A percentile compares a stretch with the other conserved stretches of the same genome.
Evolutionary conservation across 1,140 invertebrate species (phyloP).

Genomic region (Nylanderia fulva): DNA sequence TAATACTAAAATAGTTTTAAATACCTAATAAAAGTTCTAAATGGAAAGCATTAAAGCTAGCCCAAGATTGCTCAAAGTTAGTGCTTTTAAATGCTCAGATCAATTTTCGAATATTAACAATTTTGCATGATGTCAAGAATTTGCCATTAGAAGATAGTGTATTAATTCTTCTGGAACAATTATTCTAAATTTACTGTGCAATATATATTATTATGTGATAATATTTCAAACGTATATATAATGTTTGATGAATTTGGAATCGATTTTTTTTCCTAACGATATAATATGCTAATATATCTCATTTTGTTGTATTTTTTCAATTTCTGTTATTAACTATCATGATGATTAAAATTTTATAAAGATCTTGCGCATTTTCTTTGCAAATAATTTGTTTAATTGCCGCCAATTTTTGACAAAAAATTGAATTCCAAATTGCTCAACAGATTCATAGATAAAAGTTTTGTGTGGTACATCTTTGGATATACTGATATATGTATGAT

Average conservation of each 20-base stretch:
- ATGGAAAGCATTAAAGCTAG: too few relatives aligned
- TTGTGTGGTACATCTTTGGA: neutral
- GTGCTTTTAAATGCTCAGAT: too few relatives aligned
- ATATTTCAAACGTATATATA: neutral
- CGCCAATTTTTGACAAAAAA: neutral
- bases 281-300: neutral
- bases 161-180: too few relatives aligned
- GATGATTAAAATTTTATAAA: neutral
- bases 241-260: neutral
- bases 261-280: neutral
- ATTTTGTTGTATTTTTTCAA: neutral
- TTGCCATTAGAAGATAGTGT: too few relatives aligned
- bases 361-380: neutral
- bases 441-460: neutral
- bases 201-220: too few relatives aligned
- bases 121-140: too few relatives aligned
- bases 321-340: neutral
- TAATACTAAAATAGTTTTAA: too few relatives aligned
- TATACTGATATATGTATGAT: slow-evolving; percentile 8
- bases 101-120: too few relatives aligned
- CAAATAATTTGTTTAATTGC: neutral
- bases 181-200: neutral
- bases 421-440: slow-evolving; percentile 2
- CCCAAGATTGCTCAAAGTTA: too few relatives aligned
- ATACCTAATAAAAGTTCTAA: too few relatives aligned